A percentile compares a stretch with the other conserved stretches of the same genome.
phyloP scores from a whole-genome alignment of 2,888 invertebrate genomes.

The Nemotelus pantherinus region DNA sequence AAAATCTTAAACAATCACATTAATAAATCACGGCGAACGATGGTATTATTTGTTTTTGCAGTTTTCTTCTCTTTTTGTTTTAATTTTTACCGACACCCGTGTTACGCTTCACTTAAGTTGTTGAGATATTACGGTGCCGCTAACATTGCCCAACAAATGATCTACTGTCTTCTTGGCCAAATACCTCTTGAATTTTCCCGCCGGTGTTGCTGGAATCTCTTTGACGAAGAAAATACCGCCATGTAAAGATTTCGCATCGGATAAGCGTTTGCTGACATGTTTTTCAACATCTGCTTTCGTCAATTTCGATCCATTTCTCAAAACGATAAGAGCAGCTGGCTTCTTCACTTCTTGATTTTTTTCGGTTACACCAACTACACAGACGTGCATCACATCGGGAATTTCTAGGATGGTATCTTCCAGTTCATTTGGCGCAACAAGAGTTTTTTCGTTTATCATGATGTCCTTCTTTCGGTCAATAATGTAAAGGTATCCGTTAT shows the following conservation, averaged over 20 bases:
- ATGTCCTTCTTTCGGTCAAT: slow-evolving; percentile 55
- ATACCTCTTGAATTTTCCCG: slow-evolving; percentile 58
- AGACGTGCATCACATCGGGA: slow-evolving; percentile 58
- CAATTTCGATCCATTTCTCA: slow-evolving; percentile 55
- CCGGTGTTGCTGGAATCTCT: slow-evolving; percentile 59
- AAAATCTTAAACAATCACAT: too few species aligned
- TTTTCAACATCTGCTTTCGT: slow-evolving; percentile 58
- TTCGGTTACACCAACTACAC: slow-evolving; percentile 60
- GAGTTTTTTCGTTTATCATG: slow-evolving; percentile 54
- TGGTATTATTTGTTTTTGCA: too few species aligned
- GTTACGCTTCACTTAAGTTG: too few species aligned
- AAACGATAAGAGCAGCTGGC: slow-evolving; percentile 60
- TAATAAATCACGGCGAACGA: too few species aligned
- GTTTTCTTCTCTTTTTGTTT: too few species aligned
- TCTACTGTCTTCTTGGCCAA: slow-evolving; percentile 55
- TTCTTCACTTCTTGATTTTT: slow-evolving; percentile 58
- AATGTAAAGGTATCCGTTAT: slow-evolving; percentile 52
- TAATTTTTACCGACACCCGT: too few species aligned
- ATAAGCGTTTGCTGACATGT: slow-evolving; percentile 58
- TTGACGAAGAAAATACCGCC: slow-evolving; percentile 60
- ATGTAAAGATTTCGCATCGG: slow-evolving; percentile 58
- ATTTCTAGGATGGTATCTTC: slow-evolving; percentile 59
- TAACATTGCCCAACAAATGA: too few species aligned
- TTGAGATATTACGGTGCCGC: too few species aligned
- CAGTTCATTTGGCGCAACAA: slow-evolving; percentile 55